Base-by-base conservation (phyloP, 2,113 vertebrate species). In the Grammomys surdaster region DNA sequence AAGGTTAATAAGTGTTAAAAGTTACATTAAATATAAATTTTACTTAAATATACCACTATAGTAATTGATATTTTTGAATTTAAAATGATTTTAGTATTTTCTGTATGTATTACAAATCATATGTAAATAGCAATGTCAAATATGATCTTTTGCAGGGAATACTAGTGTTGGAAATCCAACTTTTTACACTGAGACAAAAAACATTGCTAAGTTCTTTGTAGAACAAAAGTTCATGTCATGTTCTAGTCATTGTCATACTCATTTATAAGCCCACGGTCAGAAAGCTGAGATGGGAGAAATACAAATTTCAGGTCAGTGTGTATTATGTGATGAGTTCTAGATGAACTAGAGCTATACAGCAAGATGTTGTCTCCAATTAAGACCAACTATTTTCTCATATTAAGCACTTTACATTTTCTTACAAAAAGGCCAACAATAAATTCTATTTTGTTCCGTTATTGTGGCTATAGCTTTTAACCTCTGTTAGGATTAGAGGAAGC, bases 11-110 rank as follows among this genome's bases (percentile, higher is more conserved):
- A 94, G 8, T 75, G 54, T 65, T 81, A 58, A 84, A 24, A 60
- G 13, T 89, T 85, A 78, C 88, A 78, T 97, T 81, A 90, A 90
- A 76, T n/a, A 90, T 72, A 72, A n/a, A 46, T 95, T 48, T 85
- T 95, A 56, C 17, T 73, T 67, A 43, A 89, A 90, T 92, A 88
- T 90, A 90, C 51, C 70, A 92, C 12, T 80, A 26, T 43, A 80
- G 17, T 51, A 80, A 81, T 77, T 54, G 76, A 72, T 75, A 93
- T 33, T 88, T 73, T 8, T 86, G 67, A 72, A 86, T 90, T 94
- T 92, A 67, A 96, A 95, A 85, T 87, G 9, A 40, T 69, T 97
- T 87, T 36, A 67, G 63, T 91, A 67, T 86, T 89, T 58, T 51
- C 2, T 65, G 11, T 9, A 58, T 82, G 67, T 13, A 8, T 43